A percentile compares a stretch with the other conserved stretches of the same genome.
phyloP scores from a whole-genome alignment of 2,113 vertebrate species.

The Madoqua kirkii region DNA sequence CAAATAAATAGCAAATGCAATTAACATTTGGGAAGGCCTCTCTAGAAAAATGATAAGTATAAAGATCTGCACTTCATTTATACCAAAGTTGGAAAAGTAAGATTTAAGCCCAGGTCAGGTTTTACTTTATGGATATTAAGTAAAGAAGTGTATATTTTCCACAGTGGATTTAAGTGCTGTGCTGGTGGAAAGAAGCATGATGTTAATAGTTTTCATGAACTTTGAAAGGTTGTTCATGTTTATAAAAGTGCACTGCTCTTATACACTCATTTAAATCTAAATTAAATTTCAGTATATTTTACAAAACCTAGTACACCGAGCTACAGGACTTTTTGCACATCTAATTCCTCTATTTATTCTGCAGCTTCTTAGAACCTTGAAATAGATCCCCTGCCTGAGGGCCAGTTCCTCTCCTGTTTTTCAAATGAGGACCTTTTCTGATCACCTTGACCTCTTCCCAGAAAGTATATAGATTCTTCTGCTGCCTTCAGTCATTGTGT shows the following conservation, averaged over 20 bases:
- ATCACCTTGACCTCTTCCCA: constrained; percentile 12
- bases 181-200: background rate
- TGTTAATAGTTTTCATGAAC: background rate
- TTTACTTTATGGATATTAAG: background rate
- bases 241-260: background rate
- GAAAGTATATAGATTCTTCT: background rate
- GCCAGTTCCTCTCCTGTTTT: background rate
- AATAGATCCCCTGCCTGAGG: background rate
- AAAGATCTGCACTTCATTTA: background rate
- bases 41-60: background rate
- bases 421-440: background rate
- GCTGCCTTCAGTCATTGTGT: background rate
- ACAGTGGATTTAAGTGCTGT: background rate
- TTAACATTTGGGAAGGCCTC: background rate
- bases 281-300: background rate
- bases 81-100: background rate
- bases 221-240: background rate
- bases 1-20: background rate
- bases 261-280: background rate
- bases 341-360: background rate
- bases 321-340: background rate
- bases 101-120: background rate
- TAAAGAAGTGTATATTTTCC: background rate
- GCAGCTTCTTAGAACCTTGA: background rate
- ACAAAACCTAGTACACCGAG: background rate